Percentiles rank a stretch among this genome's conserved stretches.
These are phyloP conservation scores for Drosophila seguyi DNA, from an alignment of 1,140 invertebrate genomes.

Conservation along the genomic window DNA sequence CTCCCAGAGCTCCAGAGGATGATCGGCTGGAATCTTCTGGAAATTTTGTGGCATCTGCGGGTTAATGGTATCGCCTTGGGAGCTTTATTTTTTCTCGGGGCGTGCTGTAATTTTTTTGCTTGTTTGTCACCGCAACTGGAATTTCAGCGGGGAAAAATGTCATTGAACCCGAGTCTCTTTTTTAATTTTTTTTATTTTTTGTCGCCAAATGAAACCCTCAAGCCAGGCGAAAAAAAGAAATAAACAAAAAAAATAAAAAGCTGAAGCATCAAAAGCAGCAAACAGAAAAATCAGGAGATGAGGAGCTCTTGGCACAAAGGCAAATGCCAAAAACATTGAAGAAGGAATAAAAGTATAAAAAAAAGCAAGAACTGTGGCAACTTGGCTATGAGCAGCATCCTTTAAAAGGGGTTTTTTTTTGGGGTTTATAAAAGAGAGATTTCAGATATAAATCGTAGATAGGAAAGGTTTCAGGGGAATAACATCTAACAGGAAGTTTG, in stretches of 20 bases:
- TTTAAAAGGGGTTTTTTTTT: conserved; percentile 16
- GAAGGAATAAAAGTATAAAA: conserved; percentile 19
- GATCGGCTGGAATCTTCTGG: conserved; percentile 12
- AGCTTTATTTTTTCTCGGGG: conserved; percentile 31
- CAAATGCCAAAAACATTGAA: conserved; percentile 56
- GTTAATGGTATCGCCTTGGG: conserved; percentile 36
- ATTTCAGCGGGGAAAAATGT: conserved; percentile 62
- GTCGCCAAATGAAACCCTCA: conserved; percentile 58
- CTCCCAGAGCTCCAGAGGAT: conserved; percentile 7
- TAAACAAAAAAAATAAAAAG: conserved; percentile 14
- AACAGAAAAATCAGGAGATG: conserved; percentile 24
- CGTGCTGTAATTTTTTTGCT: conserved; percentile 52
- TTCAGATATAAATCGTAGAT: conserved; percentile 13
- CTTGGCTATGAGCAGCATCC: conserved; percentile 13
- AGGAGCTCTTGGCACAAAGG: conserved; percentile 36
- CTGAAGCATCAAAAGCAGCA: conserved; percentile 20
- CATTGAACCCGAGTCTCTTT: conserved; percentile 58
- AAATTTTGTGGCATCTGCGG: conserved; percentile 54
- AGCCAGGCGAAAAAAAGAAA: conserved; percentile 38
- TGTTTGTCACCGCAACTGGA: conserved; percentile 54
- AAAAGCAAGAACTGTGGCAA: neutral
- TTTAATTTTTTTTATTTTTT: conserved; percentile 7
- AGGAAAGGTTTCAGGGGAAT: neutral
- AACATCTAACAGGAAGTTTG: neutral
- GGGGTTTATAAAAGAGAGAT: conserved; percentile 1